Conservation (phyloP, 2,797 vertebrate genomes). For the Tiaroga cobitis region DNA sequence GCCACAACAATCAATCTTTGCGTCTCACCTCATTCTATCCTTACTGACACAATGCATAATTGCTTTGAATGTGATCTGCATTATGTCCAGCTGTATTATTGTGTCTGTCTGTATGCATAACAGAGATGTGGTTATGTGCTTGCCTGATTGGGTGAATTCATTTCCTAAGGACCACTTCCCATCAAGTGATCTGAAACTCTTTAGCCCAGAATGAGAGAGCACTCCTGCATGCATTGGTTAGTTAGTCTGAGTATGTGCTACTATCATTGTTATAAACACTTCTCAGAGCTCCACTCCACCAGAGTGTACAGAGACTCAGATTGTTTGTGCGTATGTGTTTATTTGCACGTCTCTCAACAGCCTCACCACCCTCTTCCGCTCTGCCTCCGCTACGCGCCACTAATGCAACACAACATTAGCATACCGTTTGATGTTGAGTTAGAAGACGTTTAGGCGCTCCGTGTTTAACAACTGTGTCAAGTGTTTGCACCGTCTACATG, state of each 20-base stretch:
- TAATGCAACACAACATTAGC: slow-evolving; percentile 80
- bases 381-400: slow-evolving; percentile 53
- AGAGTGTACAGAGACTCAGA: slow-evolving; percentile 37
- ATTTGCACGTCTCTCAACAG: slow-evolving; percentile 50
- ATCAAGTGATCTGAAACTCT: slow-evolving; percentile 61
- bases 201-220: slow-evolving; percentile 54
- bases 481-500: slow-evolving; percentile 78
- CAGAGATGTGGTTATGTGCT: slow-evolving; percentile 46
- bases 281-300: slow-evolving; percentile 41
- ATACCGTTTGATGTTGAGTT: slow-evolving; percentile 83
- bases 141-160: slow-evolving; percentile 55
- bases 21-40: neutral
- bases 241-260: slow-evolving; percentile 55
- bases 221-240: slow-evolving; percentile 55
- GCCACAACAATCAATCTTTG: neutral
- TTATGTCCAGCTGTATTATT: slow-evolving; percentile 56
- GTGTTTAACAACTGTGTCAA: slow-evolving; percentile 81
- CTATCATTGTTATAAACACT: slow-evolving; percentile 58
- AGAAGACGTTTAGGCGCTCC: slow-evolving; percentile 78
- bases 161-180: slow-evolving; percentile 56
- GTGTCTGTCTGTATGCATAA: slow-evolving; percentile 55
- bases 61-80: slow-evolving; percentile 25
- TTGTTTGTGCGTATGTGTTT: slow-evolving; percentile 43
- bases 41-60: neutral
- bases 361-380: slow-evolving; percentile 42